phyloP scores from a whole-genome alignment of 1,140 invertebrate species.

The Drosophila ambigua region DNA sequence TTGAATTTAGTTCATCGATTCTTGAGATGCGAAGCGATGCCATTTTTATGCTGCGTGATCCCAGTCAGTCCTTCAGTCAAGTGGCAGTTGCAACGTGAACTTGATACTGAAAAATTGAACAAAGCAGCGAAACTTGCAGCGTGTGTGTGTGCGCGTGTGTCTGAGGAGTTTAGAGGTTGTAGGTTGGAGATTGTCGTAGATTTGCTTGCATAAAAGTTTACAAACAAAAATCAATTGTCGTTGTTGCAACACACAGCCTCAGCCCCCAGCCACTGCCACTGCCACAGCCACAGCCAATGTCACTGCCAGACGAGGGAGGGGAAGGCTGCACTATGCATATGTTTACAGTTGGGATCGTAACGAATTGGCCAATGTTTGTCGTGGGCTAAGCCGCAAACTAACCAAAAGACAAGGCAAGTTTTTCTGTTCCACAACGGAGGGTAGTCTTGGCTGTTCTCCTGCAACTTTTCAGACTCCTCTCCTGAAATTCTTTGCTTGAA shows the following conservation, averaged over 20 bases:
- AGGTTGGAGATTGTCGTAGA: slow-evolving; percentile 29
- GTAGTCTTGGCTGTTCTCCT: too few relatives aligned
- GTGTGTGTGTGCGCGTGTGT: not conserved
- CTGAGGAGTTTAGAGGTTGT: not conserved
- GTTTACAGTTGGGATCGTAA: slow-evolving; percentile 28
- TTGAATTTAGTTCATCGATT: slow-evolving; percentile 29
- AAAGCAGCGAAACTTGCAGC: slow-evolving; percentile 36
- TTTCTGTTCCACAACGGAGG: not conserved
- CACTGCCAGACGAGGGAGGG: slow-evolving; percentile 8
- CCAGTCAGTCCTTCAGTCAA: slow-evolving; percentile 43
- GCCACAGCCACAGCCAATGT: slow-evolving; percentile 6
- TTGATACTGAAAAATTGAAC: slow-evolving; percentile 59
- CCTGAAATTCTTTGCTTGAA: slow-evolving; percentile 1
- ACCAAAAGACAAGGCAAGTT: slow-evolving; percentile 2
- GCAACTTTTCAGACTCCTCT: slow-evolving; percentile 4
- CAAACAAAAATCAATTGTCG: slow-evolving; percentile 70
- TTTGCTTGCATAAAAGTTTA: slow-evolving; percentile 70
- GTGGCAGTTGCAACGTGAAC: slow-evolving; percentile 60
- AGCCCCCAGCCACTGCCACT: too few relatives aligned
- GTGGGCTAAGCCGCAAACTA: slow-evolving; percentile 23
- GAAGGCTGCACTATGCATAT: slow-evolving; percentile 15
- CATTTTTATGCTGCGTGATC: slow-evolving; percentile 16
- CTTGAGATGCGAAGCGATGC: not conserved
- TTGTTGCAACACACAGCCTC: not conserved
- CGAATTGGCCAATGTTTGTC: slow-evolving; percentile 19